Evolutionary conservation across 2,888 invertebrate species (phyloP), one percentile per base, ranked within the genome.

Genomic region (Eupeodes luniger): DNA sequence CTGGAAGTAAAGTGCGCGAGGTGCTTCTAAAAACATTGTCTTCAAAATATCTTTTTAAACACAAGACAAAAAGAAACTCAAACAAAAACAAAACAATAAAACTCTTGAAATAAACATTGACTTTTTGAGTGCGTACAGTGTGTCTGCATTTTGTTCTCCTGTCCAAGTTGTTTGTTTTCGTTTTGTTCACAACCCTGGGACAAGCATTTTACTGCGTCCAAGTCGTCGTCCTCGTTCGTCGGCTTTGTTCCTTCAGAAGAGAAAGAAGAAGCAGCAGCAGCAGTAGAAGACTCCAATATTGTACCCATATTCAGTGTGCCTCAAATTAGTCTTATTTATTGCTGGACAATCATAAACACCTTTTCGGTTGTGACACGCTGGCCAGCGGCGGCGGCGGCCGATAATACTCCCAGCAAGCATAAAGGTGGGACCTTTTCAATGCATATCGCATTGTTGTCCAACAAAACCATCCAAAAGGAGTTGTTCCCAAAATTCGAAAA

Each of bases 291-390:
- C 34, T 69, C 74, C 84, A 72, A 81, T 66, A 74, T 72, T 55
- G 59, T 81, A 79, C 78, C 74, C 69, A 75, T 82, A 75, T 82
- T 79, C 76, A 80, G 67, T 72, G 74, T 77, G 77, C 81, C 87
- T 80, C 77, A 89, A 90, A 90, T 90, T 90, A 90, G 90, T 75
- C 85, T 88, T 89, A 89, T 89, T 90, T 90, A 90, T 88, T 88
- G 85, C 89, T 79, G 89, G 85, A 85, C 89, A 89, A 89, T 90
- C 88, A 90, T 90, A 90, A 90, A 90, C 90, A 90, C 90, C 90
- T 90, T 90, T 90, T 57, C 74, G 66, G 19, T 70, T 75, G 66
- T 85, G 67, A 69, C 36, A 36, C 16, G 44, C 16, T 9, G 27
- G 27, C 27, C 27, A 2, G 27, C 3, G 27, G 27, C 3, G 27